Conservation (phyloP, 2,113 vertebrate genomes). For the Chaenogobius annularis region DNA sequence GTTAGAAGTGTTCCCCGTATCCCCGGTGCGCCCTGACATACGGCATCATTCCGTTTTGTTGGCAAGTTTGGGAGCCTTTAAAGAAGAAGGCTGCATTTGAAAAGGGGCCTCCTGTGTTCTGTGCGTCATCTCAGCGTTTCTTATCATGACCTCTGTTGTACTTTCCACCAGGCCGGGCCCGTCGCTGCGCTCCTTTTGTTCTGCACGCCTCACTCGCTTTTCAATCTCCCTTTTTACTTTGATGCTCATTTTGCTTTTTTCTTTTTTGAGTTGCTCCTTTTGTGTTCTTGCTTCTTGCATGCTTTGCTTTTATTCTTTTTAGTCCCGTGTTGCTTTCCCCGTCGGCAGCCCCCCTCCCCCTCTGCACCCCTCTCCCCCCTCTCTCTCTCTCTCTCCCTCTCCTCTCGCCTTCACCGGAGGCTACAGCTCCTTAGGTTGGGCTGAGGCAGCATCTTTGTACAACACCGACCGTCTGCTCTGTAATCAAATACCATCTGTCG, state of each 20-base stretch:
- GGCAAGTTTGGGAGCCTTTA: constrained; percentile 25
- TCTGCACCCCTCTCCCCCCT: constrained; percentile 54
- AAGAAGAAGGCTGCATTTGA: constrained; percentile 17
- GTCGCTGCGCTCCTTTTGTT: constrained; percentile 52
- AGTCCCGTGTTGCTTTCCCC: constrained; percentile 51
- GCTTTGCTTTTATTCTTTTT: constrained; percentile 51
- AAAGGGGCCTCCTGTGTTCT: constrained; percentile 22
- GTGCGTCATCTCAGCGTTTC: constrained; percentile 53
- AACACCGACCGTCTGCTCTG: constrained; percentile 99
- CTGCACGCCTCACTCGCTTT: constrained; percentile 59
- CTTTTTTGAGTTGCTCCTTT: constrained; percentile 68
- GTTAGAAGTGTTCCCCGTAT: constrained; percentile 2
- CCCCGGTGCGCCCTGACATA: constrained; percentile 1
- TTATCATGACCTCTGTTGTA: constrained; percentile 54
- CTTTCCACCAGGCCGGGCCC: constrained; percentile 50
- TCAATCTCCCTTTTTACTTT: constrained; percentile 60
- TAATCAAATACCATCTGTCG: constrained; percentile 99
- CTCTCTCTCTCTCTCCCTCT: constrained; percentile 17
- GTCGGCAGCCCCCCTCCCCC: constrained; percentile 52
- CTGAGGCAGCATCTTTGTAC: constrained; percentile 98
- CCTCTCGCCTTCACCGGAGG: constrained; percentile 84
- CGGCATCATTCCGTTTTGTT: constrained; percentile 7
- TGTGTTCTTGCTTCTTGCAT: constrained; percentile 63
- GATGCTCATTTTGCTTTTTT: constrained; percentile 59
- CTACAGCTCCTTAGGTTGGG: constrained; percentile 91